These are phyloP conservation scores for Ennomos quercinarius DNA, from an alignment of 2,888 invertebrate species.

Conservation along the genomic window DNA sequence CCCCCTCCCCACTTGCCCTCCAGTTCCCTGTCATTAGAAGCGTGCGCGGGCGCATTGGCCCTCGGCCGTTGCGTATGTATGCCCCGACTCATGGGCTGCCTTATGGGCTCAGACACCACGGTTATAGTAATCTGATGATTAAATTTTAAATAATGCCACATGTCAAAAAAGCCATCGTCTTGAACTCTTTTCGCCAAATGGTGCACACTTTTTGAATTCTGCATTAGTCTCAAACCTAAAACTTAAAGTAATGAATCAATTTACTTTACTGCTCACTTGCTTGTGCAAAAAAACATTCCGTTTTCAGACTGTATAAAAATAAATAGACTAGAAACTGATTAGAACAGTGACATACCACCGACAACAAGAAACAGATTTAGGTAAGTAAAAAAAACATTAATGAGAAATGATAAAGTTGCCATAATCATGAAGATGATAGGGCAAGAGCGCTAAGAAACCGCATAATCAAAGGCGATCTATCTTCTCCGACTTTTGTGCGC, in stretches of 20 bases:
- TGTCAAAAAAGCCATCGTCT: constrained; percentile 18
- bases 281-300: constrained; percentile 1
- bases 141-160: constrained; percentile 44
- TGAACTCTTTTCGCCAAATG: constrained; percentile 7
- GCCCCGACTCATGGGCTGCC: constrained; percentile 46
- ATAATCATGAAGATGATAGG: constrained; percentile 14
- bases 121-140: constrained; percentile 64
- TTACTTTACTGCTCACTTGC: constrained; percentile 7
- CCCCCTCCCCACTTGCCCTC: constrained; percentile 53
- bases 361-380: neutral
- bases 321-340: neutral
- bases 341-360: too few relatives aligned
- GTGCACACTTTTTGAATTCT: neutral
- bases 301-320: neutral
- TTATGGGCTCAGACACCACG: constrained; percentile 60
- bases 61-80: constrained; percentile 60
- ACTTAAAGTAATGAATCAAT: constrained; percentile 6
- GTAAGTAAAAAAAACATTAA: constrained; percentile 1
- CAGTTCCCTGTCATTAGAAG: constrained; percentile 77
- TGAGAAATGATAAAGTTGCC: constrained; percentile 2
- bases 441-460: constrained; percentile 21
- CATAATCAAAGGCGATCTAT: constrained; percentile 30
- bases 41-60: constrained; percentile 82
- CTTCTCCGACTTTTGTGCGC: constrained; percentile 9
- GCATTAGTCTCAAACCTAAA: neutral